Percentiles rank a stretch among this genome's conserved stretches.
These are phyloP conservation scores for Bos indicus DNA, from an alignment of 2,113 vertebrate species.

Conservation along the genomic window DNA sequence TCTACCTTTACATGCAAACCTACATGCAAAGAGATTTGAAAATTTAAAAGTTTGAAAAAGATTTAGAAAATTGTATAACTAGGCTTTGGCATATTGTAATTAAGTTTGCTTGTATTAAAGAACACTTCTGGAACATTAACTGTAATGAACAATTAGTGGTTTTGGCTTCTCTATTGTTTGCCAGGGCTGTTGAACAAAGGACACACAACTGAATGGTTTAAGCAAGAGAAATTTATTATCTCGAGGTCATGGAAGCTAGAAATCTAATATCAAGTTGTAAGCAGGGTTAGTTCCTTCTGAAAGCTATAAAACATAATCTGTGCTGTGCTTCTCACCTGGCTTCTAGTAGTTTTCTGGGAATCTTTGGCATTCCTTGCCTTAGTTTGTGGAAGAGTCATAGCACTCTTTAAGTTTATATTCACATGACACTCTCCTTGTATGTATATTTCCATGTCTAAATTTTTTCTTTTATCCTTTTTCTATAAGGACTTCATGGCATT, in stretches of 20 bases:
- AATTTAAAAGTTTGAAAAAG: neutral
- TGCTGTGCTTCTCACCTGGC: neutral
- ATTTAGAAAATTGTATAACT: neutral
- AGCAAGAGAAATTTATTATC: neutral
- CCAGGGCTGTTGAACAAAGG: neutral
- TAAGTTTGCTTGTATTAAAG: neutral
- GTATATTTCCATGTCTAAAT: neutral
- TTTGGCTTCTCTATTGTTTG: neutral
- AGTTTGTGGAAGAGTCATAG: neutral
- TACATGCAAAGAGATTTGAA: neutral
- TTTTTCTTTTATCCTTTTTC: neutral
- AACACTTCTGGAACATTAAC: neutral
- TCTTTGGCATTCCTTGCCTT: neutral
- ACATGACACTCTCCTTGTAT: neutral
- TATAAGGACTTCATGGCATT: neutral
- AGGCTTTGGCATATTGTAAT: neutral
- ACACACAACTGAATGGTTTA: neutral
- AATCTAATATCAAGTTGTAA: neutral
- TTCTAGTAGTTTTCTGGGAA: neutral
- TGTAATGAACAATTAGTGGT: neutral
- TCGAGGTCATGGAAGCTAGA: neutral
- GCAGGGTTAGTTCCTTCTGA: neutral
- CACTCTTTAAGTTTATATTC: neutral
- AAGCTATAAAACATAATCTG: neutral
- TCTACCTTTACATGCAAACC: neutral